Conservation (phyloP, 2,888 invertebrate genomes). For the Lordiphosa andalusiaca region DNA sequence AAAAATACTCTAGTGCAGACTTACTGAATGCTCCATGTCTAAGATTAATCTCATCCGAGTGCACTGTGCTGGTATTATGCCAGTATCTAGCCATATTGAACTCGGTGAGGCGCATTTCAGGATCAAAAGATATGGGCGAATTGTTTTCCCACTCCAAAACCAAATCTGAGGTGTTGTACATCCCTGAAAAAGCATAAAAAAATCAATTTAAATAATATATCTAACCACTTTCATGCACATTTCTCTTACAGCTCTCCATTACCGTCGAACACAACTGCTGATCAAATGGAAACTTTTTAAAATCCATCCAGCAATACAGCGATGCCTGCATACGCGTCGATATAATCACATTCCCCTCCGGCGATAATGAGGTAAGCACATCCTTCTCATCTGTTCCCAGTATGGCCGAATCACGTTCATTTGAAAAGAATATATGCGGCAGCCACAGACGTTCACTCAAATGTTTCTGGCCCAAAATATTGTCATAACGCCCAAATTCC, state of each 20-base stretch:
- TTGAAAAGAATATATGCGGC: conserved; percentile 76
- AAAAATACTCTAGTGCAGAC: conserved; percentile 14
- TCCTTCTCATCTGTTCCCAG: conserved; percentile 77
- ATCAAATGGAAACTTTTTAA: conserved; percentile 77
- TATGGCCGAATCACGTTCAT: conserved; percentile 74
- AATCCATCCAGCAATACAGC: conserved; percentile 77
- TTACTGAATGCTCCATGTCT: conserved; percentile 74
- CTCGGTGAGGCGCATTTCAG: conserved; percentile 75
- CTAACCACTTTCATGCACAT: accelerated
- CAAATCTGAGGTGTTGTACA: conserved; percentile 76
- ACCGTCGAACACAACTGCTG: conserved; percentile 73
- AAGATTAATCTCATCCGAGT: conserved; percentile 66
- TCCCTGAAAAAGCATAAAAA: conserved; percentile 54
- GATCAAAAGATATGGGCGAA: conserved; percentile 75
- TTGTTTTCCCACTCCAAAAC: conserved; percentile 67
- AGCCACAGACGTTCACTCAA: conserved; percentile 76
- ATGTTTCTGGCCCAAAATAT: conserved; percentile 75
- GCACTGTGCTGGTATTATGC: conserved; percentile 67
- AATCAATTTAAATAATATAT: too few species aligned
- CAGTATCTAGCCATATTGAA: conserved; percentile 69
- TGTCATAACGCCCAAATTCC: conserved; percentile 56
- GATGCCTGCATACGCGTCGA: conserved; percentile 74
- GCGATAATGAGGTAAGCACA: conserved; percentile 73
- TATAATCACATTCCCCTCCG: conserved; percentile 72
- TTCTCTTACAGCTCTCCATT: conserved; percentile 73